Evolutionary conservation across 1,140 invertebrate genomes (phyloP), one percentile per base, ranked within the genome.

Genomic region (Drosophila busckii): DNA sequence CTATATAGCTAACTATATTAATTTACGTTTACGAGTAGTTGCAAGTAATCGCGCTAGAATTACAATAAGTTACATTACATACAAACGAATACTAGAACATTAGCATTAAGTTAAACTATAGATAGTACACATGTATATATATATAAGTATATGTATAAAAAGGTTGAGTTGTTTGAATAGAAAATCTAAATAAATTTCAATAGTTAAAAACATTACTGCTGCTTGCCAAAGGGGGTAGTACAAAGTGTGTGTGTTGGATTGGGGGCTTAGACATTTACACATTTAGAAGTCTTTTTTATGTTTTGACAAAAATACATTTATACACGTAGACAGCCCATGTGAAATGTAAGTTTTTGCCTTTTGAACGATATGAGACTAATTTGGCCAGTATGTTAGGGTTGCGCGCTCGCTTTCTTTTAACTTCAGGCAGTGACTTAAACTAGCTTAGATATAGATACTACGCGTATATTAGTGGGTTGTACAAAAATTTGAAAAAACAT

Each of bases 301-400:
- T 38, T n/a, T 60, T 60, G 53, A 80, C 59, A 71, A 71, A 65
- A 70, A 78, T 70, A 76, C 73, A 76, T 78, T 78, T 76, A 76
- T 78, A 78, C 67, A 76, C 62, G 70, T 67, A 80, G 65, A 78
- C 67, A 62, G 52, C 60, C n/a, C 49, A 60, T 53, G 46, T 78
- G 56, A 62, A 53, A 52, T 37, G 12, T 68, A 53, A 7, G 0
- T 42, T 22, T 46, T 23, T 35, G 37, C 54, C 62, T 54, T 35
- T 56, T 23, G 54, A 50, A 38, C 58, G 25, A 32, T 71, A 80
- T 53, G 68, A 68, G 55, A 60, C 73, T 78, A 80, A 78, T 78
- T 78, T 78, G 73, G 73, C 73, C 73, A 78, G 63, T 71, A 56
- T 29, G 37, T 32, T 31, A n/a, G 8, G 40, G 17, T 15, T 25